Percentiles rank a stretch among this genome's conserved stretches.
Conservation (phyloP, 2,797 vertebrate species). For the Lacerta viridis region DNA sequence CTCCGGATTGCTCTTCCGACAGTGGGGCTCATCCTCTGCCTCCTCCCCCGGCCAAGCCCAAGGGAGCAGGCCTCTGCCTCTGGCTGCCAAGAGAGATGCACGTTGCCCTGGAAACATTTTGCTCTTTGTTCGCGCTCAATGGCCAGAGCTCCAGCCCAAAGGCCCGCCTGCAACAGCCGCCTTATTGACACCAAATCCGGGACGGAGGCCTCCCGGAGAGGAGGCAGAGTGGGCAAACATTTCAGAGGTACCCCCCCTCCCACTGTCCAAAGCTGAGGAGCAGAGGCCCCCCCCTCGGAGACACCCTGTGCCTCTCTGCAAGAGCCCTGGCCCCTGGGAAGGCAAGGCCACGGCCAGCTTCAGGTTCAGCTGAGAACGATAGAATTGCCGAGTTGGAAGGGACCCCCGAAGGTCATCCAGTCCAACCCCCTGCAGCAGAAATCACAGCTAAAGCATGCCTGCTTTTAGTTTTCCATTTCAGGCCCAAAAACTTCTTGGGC, state of each 20-base stretch:
- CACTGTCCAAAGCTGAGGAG: background rate
- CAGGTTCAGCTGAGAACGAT: too few relatives aligned
- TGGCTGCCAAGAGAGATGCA: conserved; percentile 31
- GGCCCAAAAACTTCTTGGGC: too few relatives aligned
- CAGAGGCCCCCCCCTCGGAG: background rate
- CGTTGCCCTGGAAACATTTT: conserved; percentile 39
- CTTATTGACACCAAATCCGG: conserved; percentile 5
- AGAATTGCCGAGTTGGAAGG: too few relatives aligned
- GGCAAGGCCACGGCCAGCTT: too few relatives aligned
- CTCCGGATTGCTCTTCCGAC: too few relatives aligned
- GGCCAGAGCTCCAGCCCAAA: background rate
- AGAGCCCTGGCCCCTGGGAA: background rate
- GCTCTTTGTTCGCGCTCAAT: conserved; percentile 41
- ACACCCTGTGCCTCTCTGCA: background rate
- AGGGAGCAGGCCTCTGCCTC: background rate
- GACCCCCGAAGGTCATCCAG: too few relatives aligned
- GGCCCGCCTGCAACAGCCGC: background rate
- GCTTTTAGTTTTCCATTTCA: too few relatives aligned
- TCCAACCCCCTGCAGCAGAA: too few relatives aligned
- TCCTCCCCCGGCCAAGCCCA: background rate
- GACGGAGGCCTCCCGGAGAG: background rate
- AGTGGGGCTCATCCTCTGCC: background rate
- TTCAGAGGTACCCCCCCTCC: background rate
- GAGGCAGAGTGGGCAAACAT: background rate
- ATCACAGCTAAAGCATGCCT: too few relatives aligned